Conservation (phyloP, 2,888 invertebrate genomes). For the Archips xylosteana region DNA sequence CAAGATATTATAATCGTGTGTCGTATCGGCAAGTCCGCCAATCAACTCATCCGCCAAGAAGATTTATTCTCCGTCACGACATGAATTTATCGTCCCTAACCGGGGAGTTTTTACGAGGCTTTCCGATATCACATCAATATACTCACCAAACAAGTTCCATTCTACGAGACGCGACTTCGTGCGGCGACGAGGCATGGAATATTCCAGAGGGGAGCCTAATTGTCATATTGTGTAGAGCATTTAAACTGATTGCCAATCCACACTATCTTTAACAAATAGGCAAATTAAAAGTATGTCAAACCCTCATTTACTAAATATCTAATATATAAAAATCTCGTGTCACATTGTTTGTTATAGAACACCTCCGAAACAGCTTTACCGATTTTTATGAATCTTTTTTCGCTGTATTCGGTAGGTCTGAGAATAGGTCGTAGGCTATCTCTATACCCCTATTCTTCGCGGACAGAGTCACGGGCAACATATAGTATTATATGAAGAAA, state of each 20-base stretch:
- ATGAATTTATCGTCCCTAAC: slow-evolving; percentile 43
- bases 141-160: slow-evolving; percentile 51
- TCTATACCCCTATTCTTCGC: no score
- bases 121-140: slow-evolving; percentile 62
- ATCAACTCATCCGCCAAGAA: slow-evolving; percentile 45
- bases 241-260: background rate
- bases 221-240: background rate
- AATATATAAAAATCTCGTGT: no score
- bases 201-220: background rate
- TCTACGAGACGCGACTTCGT: slow-evolving; percentile 42
- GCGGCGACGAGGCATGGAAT: slow-evolving; percentile 5
- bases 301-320: no score
- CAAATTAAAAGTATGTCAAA: no score
- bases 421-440: no score
- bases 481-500: no score
- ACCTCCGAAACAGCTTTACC: no score
- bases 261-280: background rate
- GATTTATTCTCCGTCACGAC: slow-evolving; percentile 56
- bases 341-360: no score
- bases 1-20: slow-evolving; percentile 16
- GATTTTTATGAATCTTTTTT: no score
- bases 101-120: slow-evolving; percentile 53
- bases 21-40: slow-evolving; percentile 30
- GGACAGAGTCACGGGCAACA: no score
- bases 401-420: no score